Conservation (phyloP, 2,113 vertebrate genomes). For the Leuciscus idus region DNA sequence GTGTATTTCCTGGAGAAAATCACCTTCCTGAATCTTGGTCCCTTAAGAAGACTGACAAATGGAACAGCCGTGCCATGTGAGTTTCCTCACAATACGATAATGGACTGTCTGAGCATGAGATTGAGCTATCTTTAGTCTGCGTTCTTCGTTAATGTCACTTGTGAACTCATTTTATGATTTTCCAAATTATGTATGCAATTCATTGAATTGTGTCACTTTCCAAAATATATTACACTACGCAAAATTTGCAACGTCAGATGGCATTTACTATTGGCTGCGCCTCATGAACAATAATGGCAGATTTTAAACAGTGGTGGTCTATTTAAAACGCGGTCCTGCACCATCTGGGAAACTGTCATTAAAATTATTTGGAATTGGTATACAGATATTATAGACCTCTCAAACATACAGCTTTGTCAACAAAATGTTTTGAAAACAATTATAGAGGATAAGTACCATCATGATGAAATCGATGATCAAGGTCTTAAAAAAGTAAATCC, state of each 20-base stretch:
- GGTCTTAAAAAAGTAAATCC: not conserved
- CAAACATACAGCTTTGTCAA: too few relatives aligned
- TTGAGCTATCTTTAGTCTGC: not conserved
- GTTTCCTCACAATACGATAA: not conserved
- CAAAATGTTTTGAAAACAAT: not conserved
- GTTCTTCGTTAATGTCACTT: not conserved
- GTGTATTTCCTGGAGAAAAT: constrained; percentile 16
- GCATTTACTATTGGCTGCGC: not conserved
- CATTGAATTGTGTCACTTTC: not conserved
- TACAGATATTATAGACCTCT: not conserved
- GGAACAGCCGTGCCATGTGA: not conserved
- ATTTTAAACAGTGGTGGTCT: not conserved
- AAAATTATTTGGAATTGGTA: not conserved
- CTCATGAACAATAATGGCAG: not conserved
- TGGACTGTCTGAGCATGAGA: not conserved
- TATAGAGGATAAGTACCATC: not conserved
- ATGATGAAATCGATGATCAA: not conserved
- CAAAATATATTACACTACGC: not conserved
- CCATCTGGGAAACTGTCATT: not conserved
- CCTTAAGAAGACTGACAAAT: not conserved
- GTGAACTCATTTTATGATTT: not conserved
- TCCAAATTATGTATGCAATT: not conserved
- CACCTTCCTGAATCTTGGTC: constrained; percentile 3
- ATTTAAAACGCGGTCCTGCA: not conserved
- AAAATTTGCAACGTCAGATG: not conserved